Conservation (phyloP, 2,888 invertebrate species). For the Ichneumoninae sp. region DNA sequence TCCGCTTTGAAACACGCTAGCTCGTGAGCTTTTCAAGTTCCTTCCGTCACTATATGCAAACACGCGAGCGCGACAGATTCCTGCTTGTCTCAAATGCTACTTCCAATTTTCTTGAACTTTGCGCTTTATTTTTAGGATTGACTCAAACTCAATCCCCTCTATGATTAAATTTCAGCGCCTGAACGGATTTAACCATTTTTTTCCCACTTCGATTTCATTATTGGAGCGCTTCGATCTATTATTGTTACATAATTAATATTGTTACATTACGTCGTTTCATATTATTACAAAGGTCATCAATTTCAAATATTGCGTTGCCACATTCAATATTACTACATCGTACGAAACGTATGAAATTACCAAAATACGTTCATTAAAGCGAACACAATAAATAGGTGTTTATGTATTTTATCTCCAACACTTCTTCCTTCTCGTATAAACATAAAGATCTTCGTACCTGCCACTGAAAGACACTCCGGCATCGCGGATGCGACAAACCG, state of each 20-base stretch:
- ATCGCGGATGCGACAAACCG: constrained; percentile 20
- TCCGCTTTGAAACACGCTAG: background rate
- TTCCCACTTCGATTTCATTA: background rate
- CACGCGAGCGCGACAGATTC: background rate
- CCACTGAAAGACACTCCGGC: constrained; percentile 28
- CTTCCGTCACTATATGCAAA: background rate
- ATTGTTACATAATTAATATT: background rate
- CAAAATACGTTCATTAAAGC: background rate
- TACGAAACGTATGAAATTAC: background rate
- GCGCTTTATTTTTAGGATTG: background rate
- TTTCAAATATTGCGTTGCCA: background rate
- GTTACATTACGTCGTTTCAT: no score
- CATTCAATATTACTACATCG: background rate
- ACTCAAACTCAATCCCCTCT: background rate
- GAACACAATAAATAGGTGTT: background rate
- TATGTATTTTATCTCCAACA: constrained; percentile 12
- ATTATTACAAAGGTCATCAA: background rate
- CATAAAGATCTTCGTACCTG: constrained; percentile 51
- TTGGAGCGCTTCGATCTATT: background rate
- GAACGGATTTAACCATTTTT: background rate
- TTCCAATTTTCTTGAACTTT: background rate
- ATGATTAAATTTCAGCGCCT: background rate
- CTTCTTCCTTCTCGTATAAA: constrained; percentile 10
- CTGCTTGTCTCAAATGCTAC: background rate
- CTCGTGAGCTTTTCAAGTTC: background rate